Evolutionary conservation across 2,888 invertebrate genomes (phyloP).

Genomic region (Abrostola triplasia): DNA sequence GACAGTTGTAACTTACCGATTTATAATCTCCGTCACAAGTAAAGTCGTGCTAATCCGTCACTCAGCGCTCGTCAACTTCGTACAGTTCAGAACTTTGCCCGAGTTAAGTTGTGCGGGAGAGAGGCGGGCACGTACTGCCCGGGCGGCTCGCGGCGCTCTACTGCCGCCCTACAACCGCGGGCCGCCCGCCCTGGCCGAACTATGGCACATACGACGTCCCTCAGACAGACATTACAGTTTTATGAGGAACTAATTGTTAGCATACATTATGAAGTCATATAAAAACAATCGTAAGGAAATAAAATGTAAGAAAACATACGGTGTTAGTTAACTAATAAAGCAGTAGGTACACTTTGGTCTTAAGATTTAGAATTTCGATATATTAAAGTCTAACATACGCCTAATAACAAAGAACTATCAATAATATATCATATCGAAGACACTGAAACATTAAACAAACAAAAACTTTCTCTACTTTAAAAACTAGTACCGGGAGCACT

Average conservation of each 20-base stretch:
- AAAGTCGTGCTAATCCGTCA: constrained; percentile 16
- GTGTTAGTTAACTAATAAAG: too few species aligned
- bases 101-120: constrained; percentile 26
- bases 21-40: constrained; percentile 9
- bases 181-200: constrained; percentile 29
- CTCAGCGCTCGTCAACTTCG: constrained; percentile 18
- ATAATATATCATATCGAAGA: neutral
- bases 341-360: too few species aligned
- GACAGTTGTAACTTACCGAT: constrained; percentile 32
- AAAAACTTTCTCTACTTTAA: constrained; percentile 19
- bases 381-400: neutral
- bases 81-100: constrained; percentile 43
- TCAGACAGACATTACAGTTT: too few species aligned
- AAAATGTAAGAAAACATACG: too few species aligned
- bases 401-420: neutral
- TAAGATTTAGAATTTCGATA: too few species aligned
- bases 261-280: too few species aligned
- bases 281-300: too few species aligned
- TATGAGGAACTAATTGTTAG: too few species aligned
- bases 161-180: constrained; percentile 49
- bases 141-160: constrained; percentile 47
- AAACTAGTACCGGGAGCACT: constrained; percentile 15
- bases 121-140: constrained; percentile 37
- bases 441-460: neutral
- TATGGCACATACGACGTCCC: too few species aligned